These are phyloP conservation scores for Furcula furcula DNA, from an alignment of 2,888 invertebrate species.

Conservation along the genomic window DNA sequence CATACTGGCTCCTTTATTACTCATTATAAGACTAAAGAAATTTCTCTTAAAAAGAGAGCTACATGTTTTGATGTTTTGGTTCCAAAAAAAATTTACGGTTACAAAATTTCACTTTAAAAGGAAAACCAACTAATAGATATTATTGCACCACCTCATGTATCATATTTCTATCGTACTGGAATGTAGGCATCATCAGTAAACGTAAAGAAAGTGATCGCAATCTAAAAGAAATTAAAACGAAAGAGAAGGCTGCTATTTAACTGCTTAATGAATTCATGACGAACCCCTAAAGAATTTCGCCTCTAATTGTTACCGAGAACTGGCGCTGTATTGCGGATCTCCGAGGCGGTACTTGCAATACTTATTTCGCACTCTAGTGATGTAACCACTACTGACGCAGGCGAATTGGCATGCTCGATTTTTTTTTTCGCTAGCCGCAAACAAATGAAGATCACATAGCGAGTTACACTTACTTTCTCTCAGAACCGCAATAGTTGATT, in stretches of 20 bases:
- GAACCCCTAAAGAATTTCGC: conserved; percentile 12
- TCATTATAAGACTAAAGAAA: too few species aligned
- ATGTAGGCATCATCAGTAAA: too few species aligned
- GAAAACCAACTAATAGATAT: too few species aligned
- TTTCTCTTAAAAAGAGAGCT: too few species aligned
- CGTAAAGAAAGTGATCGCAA: too few species aligned
- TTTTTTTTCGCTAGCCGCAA: conserved; percentile 42
- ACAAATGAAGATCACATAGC: conserved; percentile 52
- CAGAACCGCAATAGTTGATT: conserved; percentile 20
- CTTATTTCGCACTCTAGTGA: conserved; percentile 26
- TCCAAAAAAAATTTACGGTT: too few species aligned
- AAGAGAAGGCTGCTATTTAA: conserved; percentile 3
- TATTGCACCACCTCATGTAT: too few species aligned
- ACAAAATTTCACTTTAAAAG: too few species aligned
- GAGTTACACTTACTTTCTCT: conserved; percentile 29
- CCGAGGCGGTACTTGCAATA: conserved; percentile 17
- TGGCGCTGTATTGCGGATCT: conserved; percentile 22
- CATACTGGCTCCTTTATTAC: too few species aligned
- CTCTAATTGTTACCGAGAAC: conserved; percentile 18
- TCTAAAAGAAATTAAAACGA: background rate
- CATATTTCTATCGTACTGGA: too few species aligned
- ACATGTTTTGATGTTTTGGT: too few species aligned
- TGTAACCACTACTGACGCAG: conserved; percentile 58
- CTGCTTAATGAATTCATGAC: conserved; percentile 10
- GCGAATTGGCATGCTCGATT: conserved; percentile 49